Evolutionary conservation across 2,888 invertebrate genomes (phyloP), one percentile per base, ranked within the genome.

Genomic region (Apamea anceps): DNA sequence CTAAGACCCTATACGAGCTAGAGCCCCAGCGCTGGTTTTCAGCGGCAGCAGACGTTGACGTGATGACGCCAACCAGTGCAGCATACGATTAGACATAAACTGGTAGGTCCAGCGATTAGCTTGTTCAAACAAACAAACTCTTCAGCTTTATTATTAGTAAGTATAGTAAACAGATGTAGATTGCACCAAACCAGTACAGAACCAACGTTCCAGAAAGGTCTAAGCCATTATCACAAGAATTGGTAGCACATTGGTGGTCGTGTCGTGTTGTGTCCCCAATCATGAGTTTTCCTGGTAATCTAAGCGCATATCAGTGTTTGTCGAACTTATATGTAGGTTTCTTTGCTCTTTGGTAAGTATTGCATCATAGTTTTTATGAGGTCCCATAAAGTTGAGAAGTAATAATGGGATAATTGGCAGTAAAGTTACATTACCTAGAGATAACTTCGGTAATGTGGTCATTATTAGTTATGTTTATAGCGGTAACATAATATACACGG

Each of bases 391-490:
- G 18, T n/a, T 45, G 25, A 45, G 60, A 68, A 28, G 54, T 68
- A 25, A 3, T 81, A 63, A 80, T 72, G 28, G 15, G 3, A 3
- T 81, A 63, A 80, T 72, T 25, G 15, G 3, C 79, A 51, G 12
- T 48, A 48, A 32, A 32, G 45, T 1, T 12, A 62, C 10, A 57
- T 25, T 70, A 37, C 13, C 6, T 45, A 51, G 12, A 57, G 21
- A 57, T 70, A n/a, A 75, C 21, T 10, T n/a, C n/a, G 1, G 81
- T 68, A 75, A 81, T 13, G n/a, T 48, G 28, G 60, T 28, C 45
- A 25, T 81, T 37, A 71, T 79, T 71, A 21, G 32, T n/a, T 71
- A 18, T 68, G 15, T 68, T 45, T 45, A 45, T 45, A 62, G 15
- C 37, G 21, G 75, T 73, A 62, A 62, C 8, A 45, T 45, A 37